phyloP scores from a whole-genome alignment of 2,113 vertebrate species.

The Circaetus cinerascens region DNA sequence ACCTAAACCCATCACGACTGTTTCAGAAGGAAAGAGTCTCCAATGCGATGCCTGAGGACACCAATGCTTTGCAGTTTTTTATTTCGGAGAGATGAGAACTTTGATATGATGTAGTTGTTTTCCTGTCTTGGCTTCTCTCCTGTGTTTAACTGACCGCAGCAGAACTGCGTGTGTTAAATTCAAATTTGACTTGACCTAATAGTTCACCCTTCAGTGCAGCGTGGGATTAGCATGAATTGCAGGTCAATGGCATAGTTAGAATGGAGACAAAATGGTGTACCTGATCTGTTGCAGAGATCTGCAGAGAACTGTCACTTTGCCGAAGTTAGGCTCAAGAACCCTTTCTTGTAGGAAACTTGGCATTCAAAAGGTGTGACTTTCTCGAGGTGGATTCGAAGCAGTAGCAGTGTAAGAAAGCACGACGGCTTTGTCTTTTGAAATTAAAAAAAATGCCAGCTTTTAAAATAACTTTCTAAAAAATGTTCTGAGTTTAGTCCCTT shows the following conservation, averaged over 20 bases:
- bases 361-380: neutral
- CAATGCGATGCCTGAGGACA: rapidly evolving
- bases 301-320: neutral
- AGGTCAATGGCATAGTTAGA: neutral
- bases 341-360: neutral
- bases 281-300: neutral
- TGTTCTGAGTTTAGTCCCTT: neutral
- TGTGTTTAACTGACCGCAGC: neutral
- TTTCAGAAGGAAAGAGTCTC: neutral
- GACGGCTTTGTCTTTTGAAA: neutral
- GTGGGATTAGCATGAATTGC: neutral
- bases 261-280: neutral
- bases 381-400: neutral
- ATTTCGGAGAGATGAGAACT: neutral
- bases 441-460: neutral
- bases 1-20: no score
- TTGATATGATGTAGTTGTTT: neutral
- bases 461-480: neutral
- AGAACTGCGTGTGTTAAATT: neutral
- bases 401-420: neutral
- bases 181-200: neutral
- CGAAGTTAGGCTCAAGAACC: neutral
- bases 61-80: neutral
- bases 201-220: neutral
- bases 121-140: neutral